phyloP scores from a whole-genome alignment of 64 coral and sea anemone genomes.

The Dendrophyllia cribrosa region DNA sequence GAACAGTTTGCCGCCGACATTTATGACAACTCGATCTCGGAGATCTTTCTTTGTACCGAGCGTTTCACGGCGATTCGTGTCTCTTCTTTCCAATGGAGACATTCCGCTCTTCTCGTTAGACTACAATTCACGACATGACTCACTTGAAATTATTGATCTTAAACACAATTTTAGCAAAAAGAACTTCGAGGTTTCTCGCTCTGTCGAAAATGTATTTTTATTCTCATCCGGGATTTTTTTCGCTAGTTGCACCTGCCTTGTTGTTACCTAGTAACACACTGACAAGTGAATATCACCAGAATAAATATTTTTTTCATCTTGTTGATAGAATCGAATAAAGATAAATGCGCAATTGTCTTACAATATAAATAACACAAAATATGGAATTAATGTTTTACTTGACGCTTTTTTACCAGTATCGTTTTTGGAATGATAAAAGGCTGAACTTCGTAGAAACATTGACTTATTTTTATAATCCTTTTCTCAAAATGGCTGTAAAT shows the following conservation, averaged over 20 bases:
- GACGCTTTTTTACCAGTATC: too few relatives aligned
- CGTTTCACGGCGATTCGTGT: conserved; percentile 32
- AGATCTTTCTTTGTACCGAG: conserved; percentile 56
- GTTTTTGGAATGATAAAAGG: too few relatives aligned
- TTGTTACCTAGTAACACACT: not conserved
- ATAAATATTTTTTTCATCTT: too few relatives aligned
- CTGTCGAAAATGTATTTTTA: not conserved
- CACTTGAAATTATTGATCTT: not conserved
- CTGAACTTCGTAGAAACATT: too few relatives aligned
- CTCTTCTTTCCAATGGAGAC: conserved; percentile 52
- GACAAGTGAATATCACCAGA: not conserved
- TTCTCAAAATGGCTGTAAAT: too few relatives aligned
- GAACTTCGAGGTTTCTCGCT: not conserved
- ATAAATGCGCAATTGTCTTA: too few relatives aligned
- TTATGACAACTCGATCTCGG: conserved; percentile 82
- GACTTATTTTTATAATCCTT: too few relatives aligned
- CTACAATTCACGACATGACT: not conserved
- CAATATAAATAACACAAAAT: too few relatives aligned
- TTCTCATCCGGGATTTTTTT: conserved; percentile 27
- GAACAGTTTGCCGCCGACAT: conserved; percentile 91
- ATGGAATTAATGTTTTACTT: too few relatives aligned
- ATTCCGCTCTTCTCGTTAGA: not conserved
- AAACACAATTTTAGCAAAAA: not conserved
- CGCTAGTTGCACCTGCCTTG: not conserved
- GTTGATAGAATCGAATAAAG: too few relatives aligned